These are phyloP conservation scores for Delia radicum DNA, from an alignment of 1,140 invertebrate genomes.

Conservation along the genomic window DNA sequence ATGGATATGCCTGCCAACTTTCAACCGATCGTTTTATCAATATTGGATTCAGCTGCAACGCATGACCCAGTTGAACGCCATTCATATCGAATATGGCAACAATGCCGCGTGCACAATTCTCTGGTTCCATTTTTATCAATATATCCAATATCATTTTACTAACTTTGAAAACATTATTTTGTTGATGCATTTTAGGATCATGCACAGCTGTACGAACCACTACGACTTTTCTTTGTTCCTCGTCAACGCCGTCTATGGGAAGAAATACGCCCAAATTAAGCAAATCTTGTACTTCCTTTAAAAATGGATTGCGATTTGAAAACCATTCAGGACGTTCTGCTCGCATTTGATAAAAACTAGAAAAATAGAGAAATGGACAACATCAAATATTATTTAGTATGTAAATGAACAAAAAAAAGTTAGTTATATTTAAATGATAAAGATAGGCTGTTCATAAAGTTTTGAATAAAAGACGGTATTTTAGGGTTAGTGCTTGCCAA, in stretches of 20 bases:
- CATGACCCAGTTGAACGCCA: constrained; percentile 62
- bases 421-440: too few relatives aligned
- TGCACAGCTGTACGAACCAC: constrained; percentile 62
- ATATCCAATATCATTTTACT: constrained; percentile 64
- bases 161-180: constrained; percentile 63
- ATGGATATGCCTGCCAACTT: constrained; percentile 71
- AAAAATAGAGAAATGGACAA: too few relatives aligned
- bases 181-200: constrained; percentile 60
- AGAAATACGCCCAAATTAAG: constrained; percentile 63
- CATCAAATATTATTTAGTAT: too few relatives aligned
- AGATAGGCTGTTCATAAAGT: too few relatives aligned
- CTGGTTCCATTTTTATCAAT: constrained; percentile 57
- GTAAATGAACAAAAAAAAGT: too few relatives aligned
- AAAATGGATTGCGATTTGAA: constrained; percentile 60
- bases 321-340: constrained; percentile 63
- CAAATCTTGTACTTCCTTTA: constrained; percentile 61
- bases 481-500: too few relatives aligned
- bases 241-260: constrained; percentile 58
- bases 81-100: constrained; percentile 64
- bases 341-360: constrained; percentile 62
- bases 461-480: too few relatives aligned
- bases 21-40: constrained; percentile 62
- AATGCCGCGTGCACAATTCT: constrained; percentile 62
- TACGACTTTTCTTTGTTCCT: constrained; percentile 60
- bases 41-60: constrained; percentile 61